Conservation (phyloP, 2,797 vertebrate species). For the Loriculus beryllinus region DNA sequence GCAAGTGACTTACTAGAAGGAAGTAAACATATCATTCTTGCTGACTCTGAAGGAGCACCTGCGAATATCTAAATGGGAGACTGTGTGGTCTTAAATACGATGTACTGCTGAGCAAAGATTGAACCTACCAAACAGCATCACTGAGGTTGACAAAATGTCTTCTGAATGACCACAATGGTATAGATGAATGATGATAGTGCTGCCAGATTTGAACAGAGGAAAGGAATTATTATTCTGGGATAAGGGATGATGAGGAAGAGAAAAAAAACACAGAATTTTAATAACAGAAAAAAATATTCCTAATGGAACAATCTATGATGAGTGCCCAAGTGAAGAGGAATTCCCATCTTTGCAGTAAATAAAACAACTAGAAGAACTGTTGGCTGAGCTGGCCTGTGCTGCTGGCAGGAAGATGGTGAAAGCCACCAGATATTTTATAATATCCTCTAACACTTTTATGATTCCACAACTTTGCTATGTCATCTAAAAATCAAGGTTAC, state of each 20-base stretch:
- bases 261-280: not conserved
- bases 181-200: not conserved
- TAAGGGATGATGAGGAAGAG: not conserved
- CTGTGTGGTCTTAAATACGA: not conserved
- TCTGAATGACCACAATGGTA: not conserved
- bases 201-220: not conserved
- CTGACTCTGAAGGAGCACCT: constrained; percentile 7
- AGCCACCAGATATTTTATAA: not conserved
- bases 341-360: not conserved
- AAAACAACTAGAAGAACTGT: not conserved
- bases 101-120: not conserved
- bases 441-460: not conserved
- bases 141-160: not conserved
- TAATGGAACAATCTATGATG: not conserved
- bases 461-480: not conserved
- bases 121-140: not conserved
- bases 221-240: not conserved
- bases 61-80: not conserved
- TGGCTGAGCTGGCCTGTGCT: not conserved
- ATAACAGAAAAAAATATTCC: not conserved
- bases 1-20: not conserved
- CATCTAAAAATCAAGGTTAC: not conserved
- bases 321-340: not conserved
- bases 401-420: not conserved
- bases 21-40: constrained; percentile 22